Percentiles rank a stretch among this genome's conserved stretches.
phyloP scores from a whole-genome alignment of 1,140 invertebrate genomes.

The Hyles euphorbiae region DNA sequence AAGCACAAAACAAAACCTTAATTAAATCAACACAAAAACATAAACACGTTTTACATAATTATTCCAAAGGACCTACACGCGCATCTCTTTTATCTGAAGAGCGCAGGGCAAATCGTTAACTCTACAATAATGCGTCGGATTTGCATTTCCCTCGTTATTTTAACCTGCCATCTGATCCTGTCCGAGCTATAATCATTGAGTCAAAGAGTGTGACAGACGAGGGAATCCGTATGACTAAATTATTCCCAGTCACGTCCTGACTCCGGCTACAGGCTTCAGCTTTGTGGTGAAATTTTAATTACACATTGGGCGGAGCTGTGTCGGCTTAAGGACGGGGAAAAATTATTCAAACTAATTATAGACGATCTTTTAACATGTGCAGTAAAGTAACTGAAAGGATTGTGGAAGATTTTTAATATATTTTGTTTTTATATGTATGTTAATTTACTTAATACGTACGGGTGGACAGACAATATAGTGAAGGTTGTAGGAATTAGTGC shows the following conservation, averaged over 20 bases:
- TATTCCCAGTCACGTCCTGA: slow-evolving; percentile 58
- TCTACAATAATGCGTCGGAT: slow-evolving; percentile 20
- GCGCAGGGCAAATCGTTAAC: slow-evolving; percentile 22
- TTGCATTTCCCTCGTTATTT: slow-evolving; percentile 51
- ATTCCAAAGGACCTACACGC: background rate
- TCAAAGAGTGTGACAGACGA: slow-evolving; percentile 48
- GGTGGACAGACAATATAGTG: too few species aligned
- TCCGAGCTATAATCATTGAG: slow-evolving; percentile 44
- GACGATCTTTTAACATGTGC: too few species aligned
- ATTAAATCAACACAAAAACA: background rate
- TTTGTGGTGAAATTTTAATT: slow-evolving; percentile 69
- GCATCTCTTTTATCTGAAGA: slow-evolving; percentile 20
- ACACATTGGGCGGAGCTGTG: slow-evolving; percentile 8
- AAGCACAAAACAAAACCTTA: too few species aligned
- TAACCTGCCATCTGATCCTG: slow-evolving; percentile 29
- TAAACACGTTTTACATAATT: background rate
- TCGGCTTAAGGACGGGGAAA: too few species aligned
- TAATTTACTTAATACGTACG: too few species aligned
- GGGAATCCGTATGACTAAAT: slow-evolving; percentile 48
- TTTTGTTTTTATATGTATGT: too few species aligned
- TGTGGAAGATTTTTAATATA: too few species aligned
- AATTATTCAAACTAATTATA: too few species aligned
- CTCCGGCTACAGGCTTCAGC: slow-evolving; percentile 40
- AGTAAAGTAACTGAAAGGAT: too few species aligned
- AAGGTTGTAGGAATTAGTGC: too few species aligned